Evolutionary conservation across 2,888 invertebrate species (phyloP), one percentile per base, ranked within the genome.

Genomic region (Sylvicola cinctus): DNA sequence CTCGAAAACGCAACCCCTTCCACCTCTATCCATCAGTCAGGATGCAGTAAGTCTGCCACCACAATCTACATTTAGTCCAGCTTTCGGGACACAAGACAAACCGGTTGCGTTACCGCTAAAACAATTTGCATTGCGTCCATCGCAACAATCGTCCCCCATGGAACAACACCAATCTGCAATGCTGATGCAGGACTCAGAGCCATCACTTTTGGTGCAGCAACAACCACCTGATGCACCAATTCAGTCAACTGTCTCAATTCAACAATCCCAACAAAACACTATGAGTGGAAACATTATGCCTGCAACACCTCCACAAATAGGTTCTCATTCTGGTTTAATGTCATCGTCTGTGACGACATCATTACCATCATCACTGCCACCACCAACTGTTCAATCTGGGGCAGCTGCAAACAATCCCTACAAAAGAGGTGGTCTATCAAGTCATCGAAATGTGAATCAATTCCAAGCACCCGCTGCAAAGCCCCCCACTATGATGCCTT

Each of bases 391-490:
- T 2, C 48, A 58, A 16, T 54, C 54, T 38, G n/a, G 14, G 4
- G 55, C 52, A 7, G 41, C 44, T 16, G 63, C 63, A 34, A 54
- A 40, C 1, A 54, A 57, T 46, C 55, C 56, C 8, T 56, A 52
- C 29, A 57, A 57, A 37, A 49, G 55, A 15, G 41, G 50, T 10
- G 49, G 50, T 28, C 41, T 34, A 38, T 44, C 44, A 17, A 50
- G 51, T 37, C 49, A 49, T 43, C 47, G 47, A 41, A 50, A 51
- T 6, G 46, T 47, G 54, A 39, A 54, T 49, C 42, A 60, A 52
- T 43, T 66, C 51, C 43, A 65, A 54, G 45, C 63, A 49, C 43
- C 53, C 50, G 27, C 61, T 53, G 12, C 36, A 45, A 50, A 37
- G 48, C 48, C 7, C 39, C 52, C 23, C 58, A 58, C 37, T 57